Evolutionary conservation across 2,888 invertebrate genomes (phyloP).

Genomic region (Tiphia femorata): DNA sequence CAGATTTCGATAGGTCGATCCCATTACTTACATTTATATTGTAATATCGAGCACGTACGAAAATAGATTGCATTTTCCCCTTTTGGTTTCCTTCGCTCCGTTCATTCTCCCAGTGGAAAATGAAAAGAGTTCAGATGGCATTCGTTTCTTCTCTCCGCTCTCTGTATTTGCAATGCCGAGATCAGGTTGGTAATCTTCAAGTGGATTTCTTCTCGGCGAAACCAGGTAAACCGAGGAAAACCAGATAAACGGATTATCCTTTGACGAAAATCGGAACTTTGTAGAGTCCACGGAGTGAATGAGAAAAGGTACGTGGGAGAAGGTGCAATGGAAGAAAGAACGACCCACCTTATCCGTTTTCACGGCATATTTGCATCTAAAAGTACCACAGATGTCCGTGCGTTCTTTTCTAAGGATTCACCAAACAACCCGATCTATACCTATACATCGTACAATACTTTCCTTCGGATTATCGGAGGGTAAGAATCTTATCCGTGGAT

Average conservation of each 20-base stretch:
- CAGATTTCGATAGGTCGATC: too few species aligned
- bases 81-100: too few species aligned
- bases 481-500: too few species aligned
- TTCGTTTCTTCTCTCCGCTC: constrained; percentile 14
- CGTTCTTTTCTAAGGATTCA: too few species aligned
- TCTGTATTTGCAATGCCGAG: constrained; percentile 25
- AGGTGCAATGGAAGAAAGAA: constrained; percentile 6
- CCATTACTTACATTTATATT: too few species aligned
- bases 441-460: too few species aligned
- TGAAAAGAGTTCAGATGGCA: constrained; percentile 10
- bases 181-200: constrained; percentile 32
- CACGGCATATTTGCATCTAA: constrained; percentile 1
- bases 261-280: constrained; percentile 20
- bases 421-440: too few species aligned
- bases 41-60: too few species aligned
- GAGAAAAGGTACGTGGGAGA: constrained; percentile 11
- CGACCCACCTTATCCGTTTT: not conserved
- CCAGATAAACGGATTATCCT: constrained; percentile 39
- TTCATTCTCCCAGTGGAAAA: too few species aligned
- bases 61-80: too few species aligned
- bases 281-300: constrained; percentile 11
- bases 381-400: too few species aligned
- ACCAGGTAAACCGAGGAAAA: constrained; percentile 27
- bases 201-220: constrained; percentile 19
- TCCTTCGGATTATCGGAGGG: too few species aligned